Conservation (phyloP, 1,140 invertebrate genomes). For the Neodiprion virginianus region DNA sequence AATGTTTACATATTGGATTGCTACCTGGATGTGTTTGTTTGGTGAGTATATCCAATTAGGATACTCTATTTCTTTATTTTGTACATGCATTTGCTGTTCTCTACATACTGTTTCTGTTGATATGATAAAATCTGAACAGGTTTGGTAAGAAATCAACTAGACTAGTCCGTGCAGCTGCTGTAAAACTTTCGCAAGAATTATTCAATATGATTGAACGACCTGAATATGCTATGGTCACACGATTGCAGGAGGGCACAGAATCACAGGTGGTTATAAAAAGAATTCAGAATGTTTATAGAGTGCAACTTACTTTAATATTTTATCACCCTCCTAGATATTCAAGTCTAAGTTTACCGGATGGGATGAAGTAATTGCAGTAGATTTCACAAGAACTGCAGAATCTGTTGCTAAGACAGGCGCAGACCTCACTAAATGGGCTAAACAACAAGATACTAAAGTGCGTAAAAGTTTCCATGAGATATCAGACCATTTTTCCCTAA, state of each 20-base stretch:
- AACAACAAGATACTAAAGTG: conserved; percentile 86
- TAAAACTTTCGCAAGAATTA: conserved; percentile 94
- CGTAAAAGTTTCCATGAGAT: conserved; percentile 19
- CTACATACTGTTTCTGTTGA: neutral
- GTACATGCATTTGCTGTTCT: neutral
- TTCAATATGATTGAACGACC: conserved; percentile 92
- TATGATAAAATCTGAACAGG: conserved; percentile 61
- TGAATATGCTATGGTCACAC: conserved; percentile 85
- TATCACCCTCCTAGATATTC: conserved; percentile 76
- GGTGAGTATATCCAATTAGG: conserved; percentile 67
- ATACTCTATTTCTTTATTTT: conserved; percentile 11
- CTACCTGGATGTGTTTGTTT: conserved; percentile 96
- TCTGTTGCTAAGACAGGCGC: conserved; percentile 96
- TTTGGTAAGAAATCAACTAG: conserved; percentile 98
- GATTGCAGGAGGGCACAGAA: conserved; percentile 88
- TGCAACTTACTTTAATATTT: neutral
- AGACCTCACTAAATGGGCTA: conserved; percentile 93
- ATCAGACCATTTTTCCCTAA: neutral
- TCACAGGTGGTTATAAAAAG: conserved; percentile 63
- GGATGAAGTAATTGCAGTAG: conserved; percentile 99
- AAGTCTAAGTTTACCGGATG: conserved; percentile 97
- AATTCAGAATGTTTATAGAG: conserved; percentile 17
- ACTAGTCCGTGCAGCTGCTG: conserved; percentile 92
- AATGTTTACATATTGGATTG: conserved; percentile 99
- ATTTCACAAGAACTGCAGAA: conserved; percentile 98